Conservation (phyloP, 2,113 vertebrate species). For the Arenaria interpres region DNA sequence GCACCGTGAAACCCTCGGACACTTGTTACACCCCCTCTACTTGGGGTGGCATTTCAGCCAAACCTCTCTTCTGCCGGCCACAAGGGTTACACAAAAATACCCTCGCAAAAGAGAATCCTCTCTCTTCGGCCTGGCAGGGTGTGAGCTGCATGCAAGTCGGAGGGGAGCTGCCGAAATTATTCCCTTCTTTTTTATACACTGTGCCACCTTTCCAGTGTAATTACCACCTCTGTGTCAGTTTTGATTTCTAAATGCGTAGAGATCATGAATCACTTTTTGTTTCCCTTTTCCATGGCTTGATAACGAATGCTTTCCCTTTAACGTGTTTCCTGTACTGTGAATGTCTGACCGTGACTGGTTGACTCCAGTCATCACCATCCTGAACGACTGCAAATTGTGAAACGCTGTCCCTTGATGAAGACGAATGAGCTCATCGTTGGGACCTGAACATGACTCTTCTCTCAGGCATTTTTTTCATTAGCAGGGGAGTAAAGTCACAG, state of each 20-base stretch:
- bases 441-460: background rate
- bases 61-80: background rate
- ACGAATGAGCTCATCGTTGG: background rate
- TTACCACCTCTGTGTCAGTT: background rate
- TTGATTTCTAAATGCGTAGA: slow-evolving; percentile 2
- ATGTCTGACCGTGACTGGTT: background rate
- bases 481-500: slow-evolving; percentile 7
- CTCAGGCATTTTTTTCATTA: slow-evolving; percentile 31
- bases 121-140: background rate
- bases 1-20: background rate
- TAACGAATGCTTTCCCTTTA: background rate
- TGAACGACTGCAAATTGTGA: background rate
- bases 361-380: background rate
- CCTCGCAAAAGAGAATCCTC: background rate
- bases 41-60: background rate
- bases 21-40: background rate
- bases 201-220: background rate
- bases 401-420: slow-evolving; percentile 22
- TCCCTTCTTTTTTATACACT: background rate
- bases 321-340: background rate
- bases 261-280: background rate
- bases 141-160: background rate
- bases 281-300: slow-evolving; percentile 9
- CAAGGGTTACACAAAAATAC: background rate
- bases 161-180: background rate